These are phyloP conservation scores for Cyprinodon variegatus DNA, from an alignment of 2,113 vertebrate genomes.

Conservation along the genomic window DNA sequence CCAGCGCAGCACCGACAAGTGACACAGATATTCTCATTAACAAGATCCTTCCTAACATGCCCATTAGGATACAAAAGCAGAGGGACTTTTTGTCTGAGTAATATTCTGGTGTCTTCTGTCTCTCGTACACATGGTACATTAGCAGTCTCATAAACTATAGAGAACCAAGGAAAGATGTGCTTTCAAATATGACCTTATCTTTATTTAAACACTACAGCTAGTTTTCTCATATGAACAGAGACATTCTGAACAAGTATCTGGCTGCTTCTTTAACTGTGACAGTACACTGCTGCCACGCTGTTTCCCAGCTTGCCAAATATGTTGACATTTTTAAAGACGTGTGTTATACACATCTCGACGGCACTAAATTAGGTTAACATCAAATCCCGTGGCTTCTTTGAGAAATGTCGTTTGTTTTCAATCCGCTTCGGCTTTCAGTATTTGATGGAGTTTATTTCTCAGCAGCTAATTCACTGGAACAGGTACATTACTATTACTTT, in stretches of 20 bases:
- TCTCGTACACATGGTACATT: neutral
- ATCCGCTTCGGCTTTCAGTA: too few species aligned
- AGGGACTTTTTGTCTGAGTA: neutral
- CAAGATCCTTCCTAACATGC: neutral
- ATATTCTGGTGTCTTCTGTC: neutral
- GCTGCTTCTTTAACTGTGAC: neutral
- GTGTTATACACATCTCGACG: too few species aligned
- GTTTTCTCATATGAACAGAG: neutral
- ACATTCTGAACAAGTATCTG: neutral
- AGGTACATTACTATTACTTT: too few species aligned
- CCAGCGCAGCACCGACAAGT: neutral
- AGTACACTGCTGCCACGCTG: too few species aligned
- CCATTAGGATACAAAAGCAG: neutral
- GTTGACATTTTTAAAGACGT: too few species aligned
- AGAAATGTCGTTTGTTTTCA: too few species aligned
- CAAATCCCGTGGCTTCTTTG: too few species aligned
- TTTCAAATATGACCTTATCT: neutral
- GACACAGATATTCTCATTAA: neutral
- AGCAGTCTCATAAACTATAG: neutral
- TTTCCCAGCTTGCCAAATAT: too few species aligned
- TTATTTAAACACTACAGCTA: neutral
- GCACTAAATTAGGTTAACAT: too few species aligned
- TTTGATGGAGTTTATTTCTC: too few species aligned
- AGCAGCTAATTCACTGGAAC: too few species aligned
- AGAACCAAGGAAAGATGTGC: neutral